A percentile compares a stretch with the other conserved stretches of the same genome.
phyloP scores from a whole-genome alignment of 2,113 vertebrate genomes.

The Perca fluviatilis region DNA sequence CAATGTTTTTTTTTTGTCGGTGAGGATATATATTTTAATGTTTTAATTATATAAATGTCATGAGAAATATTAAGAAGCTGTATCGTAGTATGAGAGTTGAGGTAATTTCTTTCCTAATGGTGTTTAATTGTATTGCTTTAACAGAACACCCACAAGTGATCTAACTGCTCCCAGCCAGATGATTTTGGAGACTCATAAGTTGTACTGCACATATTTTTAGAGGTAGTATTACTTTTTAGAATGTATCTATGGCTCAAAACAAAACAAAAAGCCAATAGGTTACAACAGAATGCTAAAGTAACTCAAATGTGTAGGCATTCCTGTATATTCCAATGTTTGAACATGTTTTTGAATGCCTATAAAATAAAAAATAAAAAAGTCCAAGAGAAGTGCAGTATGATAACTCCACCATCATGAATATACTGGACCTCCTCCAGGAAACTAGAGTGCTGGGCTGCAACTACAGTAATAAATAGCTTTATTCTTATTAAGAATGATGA shows the following conservation, averaged over 20 bases:
- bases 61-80: neutral
- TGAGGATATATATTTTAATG: neutral
- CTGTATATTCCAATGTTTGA: neutral
- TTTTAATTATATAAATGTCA: neutral
- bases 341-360: no score
- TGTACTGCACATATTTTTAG: neutral
- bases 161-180: slow-evolving; percentile 16
- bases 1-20: neutral
- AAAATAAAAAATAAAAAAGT: neutral
- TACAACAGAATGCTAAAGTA: neutral
- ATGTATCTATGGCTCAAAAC: neutral
- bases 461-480: neutral
- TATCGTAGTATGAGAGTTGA: neutral
- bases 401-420: neutral
- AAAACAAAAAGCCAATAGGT: neutral
- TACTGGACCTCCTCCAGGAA: neutral
- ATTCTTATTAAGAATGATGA: neutral
- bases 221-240: neutral
- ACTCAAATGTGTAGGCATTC: neutral
- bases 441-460: neutral
- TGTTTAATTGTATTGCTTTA: slow-evolving; percentile 22
- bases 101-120: slow-evolving; percentile 5
- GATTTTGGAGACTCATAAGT: neutral
- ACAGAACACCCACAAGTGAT: slow-evolving; percentile 27
- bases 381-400: neutral